Evolutionary conservation across 2,797 vertebrate species (phyloP).

Genomic region (Acanthurus tractus): DNA sequence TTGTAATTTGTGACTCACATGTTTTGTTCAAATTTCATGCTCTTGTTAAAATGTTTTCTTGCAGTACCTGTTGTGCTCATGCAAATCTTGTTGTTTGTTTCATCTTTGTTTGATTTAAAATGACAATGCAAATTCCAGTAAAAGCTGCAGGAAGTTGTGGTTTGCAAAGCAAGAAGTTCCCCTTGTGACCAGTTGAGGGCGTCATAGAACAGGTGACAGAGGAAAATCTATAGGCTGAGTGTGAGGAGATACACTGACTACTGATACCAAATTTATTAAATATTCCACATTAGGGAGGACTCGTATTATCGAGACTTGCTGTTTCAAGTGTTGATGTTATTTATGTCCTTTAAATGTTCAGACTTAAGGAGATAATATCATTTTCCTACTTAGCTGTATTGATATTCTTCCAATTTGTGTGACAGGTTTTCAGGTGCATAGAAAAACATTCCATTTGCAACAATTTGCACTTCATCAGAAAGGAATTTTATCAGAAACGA

Average conservation of each 20-base stretch:
- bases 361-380: not conserved
- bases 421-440: constrained; percentile 19
- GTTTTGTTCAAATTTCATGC: constrained; percentile 49
- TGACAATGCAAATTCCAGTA: constrained; percentile 14
- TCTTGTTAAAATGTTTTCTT: constrained; percentile 54
- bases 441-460: constrained; percentile 13
- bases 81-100: constrained; percentile 35
- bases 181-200: constrained; percentile 82
- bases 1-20: constrained; percentile 61
- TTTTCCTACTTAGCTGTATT: not conserved
- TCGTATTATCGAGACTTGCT: constrained; percentile 1
- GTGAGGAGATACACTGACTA: constrained; percentile 12
- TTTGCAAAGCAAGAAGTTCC: constrained; percentile 52
- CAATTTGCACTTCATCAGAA: not conserved
- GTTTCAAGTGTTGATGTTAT: not conserved
- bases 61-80: constrained; percentile 8
- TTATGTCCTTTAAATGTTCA: constrained; percentile 1
- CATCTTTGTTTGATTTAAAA: constrained; percentile 30
- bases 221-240: not conserved
- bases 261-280: constrained; percentile 32
- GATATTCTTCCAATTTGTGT: constrained; percentile 21
- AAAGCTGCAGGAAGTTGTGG: constrained; percentile 28
- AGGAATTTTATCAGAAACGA: not conserved
- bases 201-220: constrained; percentile 71
- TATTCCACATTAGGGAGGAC: constrained; percentile 16